Conservation (phyloP, 2,888 invertebrate species). For the Sceliomorpha sp. region DNA sequence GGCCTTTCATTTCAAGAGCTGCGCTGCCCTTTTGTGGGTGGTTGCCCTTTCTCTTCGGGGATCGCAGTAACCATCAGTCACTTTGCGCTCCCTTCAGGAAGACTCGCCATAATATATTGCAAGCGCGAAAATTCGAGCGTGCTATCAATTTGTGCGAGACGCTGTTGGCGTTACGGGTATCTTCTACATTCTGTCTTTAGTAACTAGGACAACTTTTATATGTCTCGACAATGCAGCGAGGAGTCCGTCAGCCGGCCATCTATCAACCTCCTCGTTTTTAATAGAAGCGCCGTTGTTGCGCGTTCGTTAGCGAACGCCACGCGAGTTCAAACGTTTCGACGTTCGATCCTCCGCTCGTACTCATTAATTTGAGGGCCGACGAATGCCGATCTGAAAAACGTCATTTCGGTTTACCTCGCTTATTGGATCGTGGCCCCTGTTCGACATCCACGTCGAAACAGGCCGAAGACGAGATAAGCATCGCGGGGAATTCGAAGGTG, state of each 20-base stretch:
- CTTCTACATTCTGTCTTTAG: background rate
- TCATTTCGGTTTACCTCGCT: background rate
- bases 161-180: conserved; percentile 37
- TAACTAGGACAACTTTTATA: background rate
- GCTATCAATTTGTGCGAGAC: conserved; percentile 62
- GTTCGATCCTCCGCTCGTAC: too few relatives aligned
- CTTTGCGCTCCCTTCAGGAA: conserved; percentile 55
- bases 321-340: too few relatives aligned
- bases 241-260: too few relatives aligned
- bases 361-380: too few relatives aligned
- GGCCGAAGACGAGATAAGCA: conserved; percentile 58
- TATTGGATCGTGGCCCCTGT: background rate
- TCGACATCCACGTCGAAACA: conserved; percentile 1
- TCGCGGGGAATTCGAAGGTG: conserved; percentile 58
- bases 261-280: too few relatives aligned
- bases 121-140: conserved; percentile 71
- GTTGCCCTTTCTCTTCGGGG: conserved; percentile 71
- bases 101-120: conserved; percentile 69
- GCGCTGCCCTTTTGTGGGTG: conserved; percentile 77
- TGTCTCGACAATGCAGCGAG: background rate
- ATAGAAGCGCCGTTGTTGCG: too few relatives aligned
- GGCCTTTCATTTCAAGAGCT: conserved; percentile 75
- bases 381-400: too few relatives aligned
- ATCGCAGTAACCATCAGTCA: conserved; percentile 61
- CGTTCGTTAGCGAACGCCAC: too few relatives aligned